phyloP scores from a whole-genome alignment of 2,888 invertebrate genomes.

The Nomada ferruginata region DNA sequence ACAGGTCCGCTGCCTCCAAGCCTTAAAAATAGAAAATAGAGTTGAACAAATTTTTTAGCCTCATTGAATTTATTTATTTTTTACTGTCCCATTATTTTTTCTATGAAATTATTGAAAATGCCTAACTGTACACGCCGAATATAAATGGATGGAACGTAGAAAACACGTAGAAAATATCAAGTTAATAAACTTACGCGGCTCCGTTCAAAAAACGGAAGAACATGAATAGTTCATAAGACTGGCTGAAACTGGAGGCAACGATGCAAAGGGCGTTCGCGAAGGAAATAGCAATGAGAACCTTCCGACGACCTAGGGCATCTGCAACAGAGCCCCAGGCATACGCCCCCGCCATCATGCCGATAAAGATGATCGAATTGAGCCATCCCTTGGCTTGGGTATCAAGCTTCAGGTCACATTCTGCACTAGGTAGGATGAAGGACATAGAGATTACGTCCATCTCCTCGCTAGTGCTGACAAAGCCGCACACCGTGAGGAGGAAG shows the following conservation, averaged over 20 bases:
- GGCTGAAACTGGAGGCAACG: slow-evolving; percentile 95
- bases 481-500: slow-evolving; percentile 94
- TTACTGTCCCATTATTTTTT: no score
- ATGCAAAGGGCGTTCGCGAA: slow-evolving; percentile 96
- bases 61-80: no score
- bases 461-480: slow-evolving; percentile 97
- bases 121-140: no score
- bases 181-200: slow-evolving; percentile 91
- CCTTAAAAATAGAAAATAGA: slow-evolving; percentile 84
- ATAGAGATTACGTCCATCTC: slow-evolving; percentile 98
- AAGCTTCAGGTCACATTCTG: slow-evolving; percentile 95
- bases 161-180: background rate
- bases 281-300: slow-evolving; percentile 94
- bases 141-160: background rate
- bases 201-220: slow-evolving; percentile 96
- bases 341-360: slow-evolving; percentile 97
- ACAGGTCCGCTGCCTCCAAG: slow-evolving; percentile 96
- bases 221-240: slow-evolving; percentile 95
- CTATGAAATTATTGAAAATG: no score
- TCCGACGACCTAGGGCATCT: slow-evolving; percentile 94
- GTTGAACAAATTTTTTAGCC: no score
- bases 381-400: slow-evolving; percentile 94
- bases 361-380: slow-evolving; percentile 92
- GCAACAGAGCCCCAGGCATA: slow-evolving; percentile 97
- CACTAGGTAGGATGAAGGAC: slow-evolving; percentile 97